phyloP scores from a whole-genome alignment of 2,113 vertebrate species.

The Python bivittatus region DNA sequence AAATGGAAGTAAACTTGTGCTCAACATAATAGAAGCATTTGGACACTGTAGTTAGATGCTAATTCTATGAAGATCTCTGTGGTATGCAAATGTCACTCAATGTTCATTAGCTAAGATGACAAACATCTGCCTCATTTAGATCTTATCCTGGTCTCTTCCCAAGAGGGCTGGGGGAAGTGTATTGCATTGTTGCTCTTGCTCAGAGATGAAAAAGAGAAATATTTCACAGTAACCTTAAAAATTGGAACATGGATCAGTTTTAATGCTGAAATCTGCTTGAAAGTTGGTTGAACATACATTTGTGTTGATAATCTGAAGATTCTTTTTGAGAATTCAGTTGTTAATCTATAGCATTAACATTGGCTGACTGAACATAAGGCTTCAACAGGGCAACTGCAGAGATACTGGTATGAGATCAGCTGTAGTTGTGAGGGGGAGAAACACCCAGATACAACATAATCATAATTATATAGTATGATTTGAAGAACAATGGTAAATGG shows the following conservation, averaged over 20 bases:
- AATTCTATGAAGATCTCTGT: neutral
- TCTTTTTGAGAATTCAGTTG: neutral
- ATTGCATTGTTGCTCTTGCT: neutral
- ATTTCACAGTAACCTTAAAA: neutral
- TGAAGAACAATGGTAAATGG: neutral
- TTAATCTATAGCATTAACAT: neutral
- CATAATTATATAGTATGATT: too few species aligned
- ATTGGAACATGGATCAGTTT: neutral
- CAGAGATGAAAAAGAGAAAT: neutral
- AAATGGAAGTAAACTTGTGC: neutral
- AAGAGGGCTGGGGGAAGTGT: neutral
- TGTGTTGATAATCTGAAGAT: neutral
- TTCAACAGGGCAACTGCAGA: neutral
- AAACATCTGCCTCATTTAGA: conserved; percentile 10
- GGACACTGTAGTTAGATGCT: neutral
- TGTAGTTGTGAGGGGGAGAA: neutral
- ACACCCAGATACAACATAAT: neutral
- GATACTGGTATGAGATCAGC: neutral
- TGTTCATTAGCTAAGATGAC: conserved; percentile 4
- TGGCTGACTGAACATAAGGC: neutral
- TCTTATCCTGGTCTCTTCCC: neutral
- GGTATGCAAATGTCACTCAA: neutral
- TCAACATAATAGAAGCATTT: neutral
- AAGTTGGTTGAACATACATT: neutral
- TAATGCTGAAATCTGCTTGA: neutral